A percentile compares a stretch with the other conserved stretches of the same genome.
phyloP scores from a whole-genome alignment of 1,140 invertebrate genomes.

The Scaptodrosophila lebanonensis region DNA sequence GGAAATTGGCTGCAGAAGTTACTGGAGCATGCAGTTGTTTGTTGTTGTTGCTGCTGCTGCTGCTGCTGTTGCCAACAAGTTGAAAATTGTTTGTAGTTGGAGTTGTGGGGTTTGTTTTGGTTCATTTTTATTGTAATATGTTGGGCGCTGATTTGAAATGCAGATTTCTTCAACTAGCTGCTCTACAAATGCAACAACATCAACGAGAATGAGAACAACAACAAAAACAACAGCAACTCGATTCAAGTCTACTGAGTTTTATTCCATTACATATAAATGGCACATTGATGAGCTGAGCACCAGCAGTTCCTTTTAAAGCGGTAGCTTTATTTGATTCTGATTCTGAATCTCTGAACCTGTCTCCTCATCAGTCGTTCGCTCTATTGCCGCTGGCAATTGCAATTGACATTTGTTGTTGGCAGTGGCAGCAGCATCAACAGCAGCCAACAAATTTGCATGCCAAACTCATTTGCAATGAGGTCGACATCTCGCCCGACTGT shows the following conservation, averaged over 20 bases:
- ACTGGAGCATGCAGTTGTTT: conserved; percentile 54
- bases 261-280: conserved; percentile 52
- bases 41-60: conserved; percentile 31
- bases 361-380: conserved; percentile 2
- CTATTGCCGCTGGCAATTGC: conserved; percentile 25
- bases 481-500: conserved; percentile 16
- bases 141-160: conserved; percentile 53
- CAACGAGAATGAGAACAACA: conserved; percentile 13
- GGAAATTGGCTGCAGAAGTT: conserved; percentile 31
- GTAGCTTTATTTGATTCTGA: not conserved
- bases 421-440: no score
- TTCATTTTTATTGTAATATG: no score
- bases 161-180: conserved; percentile 52
- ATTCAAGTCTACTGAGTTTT: conserved; percentile 34
- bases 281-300: conserved; percentile 21
- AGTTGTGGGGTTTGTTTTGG: no score
- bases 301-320: no score
- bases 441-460: conserved; percentile 46
- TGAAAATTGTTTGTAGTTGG: no score
- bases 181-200: no score
- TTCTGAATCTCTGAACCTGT: conserved; percentile 1
- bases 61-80: conserved; percentile 10
- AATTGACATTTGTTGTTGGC: conserved; percentile 61
- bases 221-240: not conserved
- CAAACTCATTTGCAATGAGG: conserved; percentile 43